These are phyloP conservation scores for Sitophilus oryzae DNA, from an alignment of 1,140 invertebrate genomes.

Conservation along the genomic window DNA sequence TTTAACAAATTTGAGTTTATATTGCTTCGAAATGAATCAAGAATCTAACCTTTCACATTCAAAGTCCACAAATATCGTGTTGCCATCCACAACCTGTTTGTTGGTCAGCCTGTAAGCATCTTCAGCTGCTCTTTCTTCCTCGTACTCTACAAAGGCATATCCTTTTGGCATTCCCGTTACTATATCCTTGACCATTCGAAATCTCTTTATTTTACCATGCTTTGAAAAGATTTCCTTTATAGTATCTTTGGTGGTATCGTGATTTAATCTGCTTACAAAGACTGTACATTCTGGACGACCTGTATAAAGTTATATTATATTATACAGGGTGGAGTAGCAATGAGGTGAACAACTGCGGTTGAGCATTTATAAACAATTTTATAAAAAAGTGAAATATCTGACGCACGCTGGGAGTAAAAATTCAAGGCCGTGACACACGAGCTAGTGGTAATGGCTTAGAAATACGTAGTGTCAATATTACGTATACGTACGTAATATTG, in stretches of 20 bases:
- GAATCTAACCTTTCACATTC: constrained; percentile 50
- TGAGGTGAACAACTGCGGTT: too few relatives aligned
- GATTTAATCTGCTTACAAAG: constrained; percentile 72
- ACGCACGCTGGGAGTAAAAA: too few relatives aligned
- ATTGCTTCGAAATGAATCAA: too few relatives aligned
- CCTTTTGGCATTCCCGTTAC: constrained; percentile 76
- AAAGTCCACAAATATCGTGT: constrained; percentile 65
- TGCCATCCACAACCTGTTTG: constrained; percentile 52
- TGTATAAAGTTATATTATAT: background rate
- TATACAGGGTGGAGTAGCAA: background rate
- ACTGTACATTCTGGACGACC: constrained; percentile 62
- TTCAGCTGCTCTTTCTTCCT: constrained; percentile 53
- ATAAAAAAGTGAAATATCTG: too few relatives aligned
- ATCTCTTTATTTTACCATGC: constrained; percentile 61
- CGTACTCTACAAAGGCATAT: constrained; percentile 84
- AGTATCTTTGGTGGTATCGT: constrained; percentile 59
- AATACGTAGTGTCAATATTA: too few relatives aligned
- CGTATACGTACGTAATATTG: too few relatives aligned
- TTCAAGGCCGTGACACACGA: too few relatives aligned
- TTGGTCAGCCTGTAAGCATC: constrained; percentile 55
- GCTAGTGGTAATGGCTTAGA: too few relatives aligned
- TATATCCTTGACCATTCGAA: constrained; percentile 60
- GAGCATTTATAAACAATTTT: too few relatives aligned
- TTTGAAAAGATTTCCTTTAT: constrained; percentile 57
- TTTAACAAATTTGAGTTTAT: too few relatives aligned